Evolutionary conservation across 2,113 vertebrate genomes (phyloP), one percentile per base, ranked within the genome.

Genomic region (Anhinga anhinga): DNA sequence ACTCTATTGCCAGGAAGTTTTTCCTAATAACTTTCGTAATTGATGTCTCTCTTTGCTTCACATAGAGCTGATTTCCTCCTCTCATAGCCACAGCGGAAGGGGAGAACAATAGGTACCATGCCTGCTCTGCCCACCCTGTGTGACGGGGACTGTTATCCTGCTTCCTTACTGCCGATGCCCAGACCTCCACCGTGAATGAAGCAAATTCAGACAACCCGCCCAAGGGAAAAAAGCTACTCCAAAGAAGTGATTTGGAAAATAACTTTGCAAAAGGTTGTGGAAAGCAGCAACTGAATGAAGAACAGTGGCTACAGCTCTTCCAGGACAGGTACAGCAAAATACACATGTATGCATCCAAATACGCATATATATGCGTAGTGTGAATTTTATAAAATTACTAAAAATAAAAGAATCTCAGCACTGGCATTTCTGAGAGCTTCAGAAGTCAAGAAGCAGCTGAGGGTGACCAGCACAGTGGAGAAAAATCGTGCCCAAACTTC

Each of bases 61-160:
- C 63, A 90, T 86, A 86, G 79, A 90, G 87, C 70, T 6, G 40
- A 69, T 93, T 96, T 96, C 96, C 95, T 96, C 78, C 93, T 58
- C 61, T 53, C 0, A 1, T n/a, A 22, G 73, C 61, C 0, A 0
- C 11, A 66, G 84, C 44, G 87, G 96, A 97, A 95, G 82, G 2
- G 0, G 95, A 95, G 96, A 94, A 95, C 95, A 93, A 95, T 96
- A 83, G 87, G 84, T 32, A 36, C 49, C 70, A 36, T 13, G 91
- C 21, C 38, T 95, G 95, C 82, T 76, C 82, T 94, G 93, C 82
- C 94, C 73, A 67, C 82, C 53, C 90, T 4, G 0, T n/a, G 79
- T 29, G 86, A 71, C 1, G 7, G 56, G 66, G 86, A n/a, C 88
- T 11, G 65, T 87, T 36, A 67, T 72, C 70, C 93, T 69, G 13